Percentiles rank a stretch among this genome's conserved stretches.
Conservation (phyloP, 2,888 invertebrate genomes). For the Cheilosia impressa region DNA sequence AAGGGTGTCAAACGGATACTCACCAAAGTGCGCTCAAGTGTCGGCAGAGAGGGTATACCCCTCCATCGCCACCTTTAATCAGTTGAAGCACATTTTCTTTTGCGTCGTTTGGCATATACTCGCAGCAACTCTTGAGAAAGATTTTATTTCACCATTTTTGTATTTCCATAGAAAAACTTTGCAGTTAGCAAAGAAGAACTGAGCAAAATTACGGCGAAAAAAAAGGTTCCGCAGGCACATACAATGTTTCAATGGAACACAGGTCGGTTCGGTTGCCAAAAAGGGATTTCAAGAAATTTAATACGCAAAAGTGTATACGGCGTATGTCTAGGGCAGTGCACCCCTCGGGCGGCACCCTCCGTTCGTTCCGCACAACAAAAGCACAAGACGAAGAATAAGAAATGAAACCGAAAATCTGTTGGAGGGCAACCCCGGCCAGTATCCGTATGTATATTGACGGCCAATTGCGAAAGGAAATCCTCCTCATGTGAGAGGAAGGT, state of each 20-base stretch:
- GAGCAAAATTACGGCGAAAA: conserved; percentile 5
- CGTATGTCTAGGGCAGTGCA: conserved; percentile 9
- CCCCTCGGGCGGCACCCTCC: conserved; percentile 1
- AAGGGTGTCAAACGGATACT: conserved; percentile 75
- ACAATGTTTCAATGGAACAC: conserved; percentile 37
- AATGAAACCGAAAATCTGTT: conserved; percentile 34
- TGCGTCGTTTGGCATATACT: conserved; percentile 33
- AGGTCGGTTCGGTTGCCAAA: conserved; percentile 43
- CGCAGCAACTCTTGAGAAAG: conserved; percentile 30
- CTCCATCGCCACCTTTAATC: conserved; percentile 60
- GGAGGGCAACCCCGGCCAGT: conserved; percentile 16
- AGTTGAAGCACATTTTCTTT: conserved; percentile 70
- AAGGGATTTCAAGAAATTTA: conserved; percentile 72
- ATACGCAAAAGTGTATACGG: conserved; percentile 51
- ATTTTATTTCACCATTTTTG: conserved; percentile 5
- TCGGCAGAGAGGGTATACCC: conserved; percentile 49
- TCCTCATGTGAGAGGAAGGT: conserved; percentile 11
- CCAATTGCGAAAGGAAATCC: conserved; percentile 60
- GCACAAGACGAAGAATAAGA: neutral
- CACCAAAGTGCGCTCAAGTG: conserved; percentile 74
- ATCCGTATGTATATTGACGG: conserved; percentile 8
- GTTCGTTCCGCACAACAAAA: conserved; percentile 43
- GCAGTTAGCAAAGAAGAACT: conserved; percentile 39
- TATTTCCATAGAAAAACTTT: conserved; percentile 38
- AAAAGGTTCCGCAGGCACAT: conserved; percentile 33